Percentiles rank a stretch among this genome's conserved stretches.
phyloP scores from a whole-genome alignment of 2,113 vertebrate species.

The Himantopus leucocephalus region DNA sequence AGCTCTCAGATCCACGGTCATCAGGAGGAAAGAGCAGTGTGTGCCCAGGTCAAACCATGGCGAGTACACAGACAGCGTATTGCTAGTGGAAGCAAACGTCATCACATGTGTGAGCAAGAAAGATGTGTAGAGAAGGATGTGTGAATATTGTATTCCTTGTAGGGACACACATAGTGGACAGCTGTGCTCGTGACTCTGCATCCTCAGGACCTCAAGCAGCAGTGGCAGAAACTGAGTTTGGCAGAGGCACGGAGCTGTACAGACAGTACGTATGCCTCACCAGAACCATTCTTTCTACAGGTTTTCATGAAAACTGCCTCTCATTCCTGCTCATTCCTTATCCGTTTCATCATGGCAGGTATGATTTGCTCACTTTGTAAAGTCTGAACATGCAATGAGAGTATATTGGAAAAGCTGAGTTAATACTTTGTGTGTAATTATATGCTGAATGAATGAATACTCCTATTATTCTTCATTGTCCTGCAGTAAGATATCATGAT shows the following conservation, averaged over 20 bases:
- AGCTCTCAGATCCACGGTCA: neutral
- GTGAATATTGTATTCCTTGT: neutral
- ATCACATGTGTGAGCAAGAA: neutral
- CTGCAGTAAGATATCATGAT: neutral
- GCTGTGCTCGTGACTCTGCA: neutral
- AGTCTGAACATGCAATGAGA: neutral
- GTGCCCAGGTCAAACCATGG: neutral
- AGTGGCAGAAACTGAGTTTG: neutral
- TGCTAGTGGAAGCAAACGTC: neutral
- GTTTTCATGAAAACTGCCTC: neutral
- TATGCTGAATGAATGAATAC: neutral
- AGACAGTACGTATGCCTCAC: neutral
- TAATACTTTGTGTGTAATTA: neutral
- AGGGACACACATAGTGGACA: neutral
- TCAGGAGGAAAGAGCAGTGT: neutral
- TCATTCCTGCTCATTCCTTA: neutral
- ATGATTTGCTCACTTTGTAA: neutral
- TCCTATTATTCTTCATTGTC: neutral
- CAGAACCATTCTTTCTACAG: neutral
- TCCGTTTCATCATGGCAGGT: neutral
- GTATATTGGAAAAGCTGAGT: neutral
- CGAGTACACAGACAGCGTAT: neutral
- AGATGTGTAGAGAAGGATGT: neutral
- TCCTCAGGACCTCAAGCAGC: neutral
- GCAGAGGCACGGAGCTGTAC: rapidly evolving